These are phyloP conservation scores for Meandrina meandrites DNA, from an alignment of 92 coral and sea anemone genomes.

Conservation along the genomic window DNA sequence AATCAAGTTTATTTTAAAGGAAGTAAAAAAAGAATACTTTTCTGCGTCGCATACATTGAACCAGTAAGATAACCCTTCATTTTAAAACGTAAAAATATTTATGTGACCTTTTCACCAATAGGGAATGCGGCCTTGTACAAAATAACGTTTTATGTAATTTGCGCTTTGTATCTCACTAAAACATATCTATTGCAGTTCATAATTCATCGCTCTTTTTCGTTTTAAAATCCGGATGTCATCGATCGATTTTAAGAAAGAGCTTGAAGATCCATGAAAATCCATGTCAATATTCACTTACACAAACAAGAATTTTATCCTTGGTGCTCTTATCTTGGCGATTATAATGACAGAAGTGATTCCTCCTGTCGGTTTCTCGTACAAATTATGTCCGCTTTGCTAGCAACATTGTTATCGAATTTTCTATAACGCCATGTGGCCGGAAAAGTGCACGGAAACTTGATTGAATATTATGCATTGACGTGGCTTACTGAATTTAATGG, in stretches of 20 bases:
- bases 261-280: not conserved
- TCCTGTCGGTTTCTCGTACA: conserved; percentile 21
- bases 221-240: not conserved
- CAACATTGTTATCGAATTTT: conserved; percentile 35
- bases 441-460: conserved; percentile 29
- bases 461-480: conserved; percentile 50
- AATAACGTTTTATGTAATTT: conserved; percentile 1
- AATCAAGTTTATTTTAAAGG: not conserved
- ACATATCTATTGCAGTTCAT: conserved; percentile 5
- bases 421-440: conserved; percentile 49
- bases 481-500: conserved; percentile 45
- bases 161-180: conserved; percentile 13
- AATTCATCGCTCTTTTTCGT: not conserved
- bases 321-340: conserved; percentile 14
- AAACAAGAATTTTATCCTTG: conserved; percentile 28
- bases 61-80: not conserved
- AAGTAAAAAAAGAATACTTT: not conserved
- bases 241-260: not conserved
- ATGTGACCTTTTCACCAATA: not conserved
- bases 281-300: conserved; percentile 3
- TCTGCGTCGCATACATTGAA: not conserved
- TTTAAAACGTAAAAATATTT: not conserved
- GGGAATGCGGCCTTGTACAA: not conserved
- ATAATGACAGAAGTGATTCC: not conserved
- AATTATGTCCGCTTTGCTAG: conserved; percentile 14